Evolutionary conservation across 2,888 invertebrate species (phyloP).

Genomic region (Folsomia manolachei): DNA sequence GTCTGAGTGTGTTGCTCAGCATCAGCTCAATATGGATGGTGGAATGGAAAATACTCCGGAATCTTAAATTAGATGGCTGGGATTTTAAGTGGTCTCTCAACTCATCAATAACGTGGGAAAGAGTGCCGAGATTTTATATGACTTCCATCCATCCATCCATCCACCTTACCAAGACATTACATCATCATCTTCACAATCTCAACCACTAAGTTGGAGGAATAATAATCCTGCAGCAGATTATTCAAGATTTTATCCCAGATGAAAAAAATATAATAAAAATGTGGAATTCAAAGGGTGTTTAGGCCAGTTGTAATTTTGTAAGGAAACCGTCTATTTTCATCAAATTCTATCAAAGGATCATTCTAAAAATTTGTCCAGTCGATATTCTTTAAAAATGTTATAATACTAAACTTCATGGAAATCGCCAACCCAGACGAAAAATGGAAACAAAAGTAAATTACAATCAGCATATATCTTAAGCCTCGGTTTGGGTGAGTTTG

Average conservation of each 20-base stretch:
- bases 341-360: too few relatives aligned
- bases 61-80: slow-evolving; percentile 7
- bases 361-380: too few relatives aligned
- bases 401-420: too few relatives aligned
- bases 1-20: too few relatives aligned
- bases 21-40: slow-evolving; percentile 8
- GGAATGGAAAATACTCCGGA: not conserved
- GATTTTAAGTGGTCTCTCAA: slow-evolving; percentile 6
- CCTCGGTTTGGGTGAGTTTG: slow-evolving; percentile 3
- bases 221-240: not conserved
- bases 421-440: too few relatives aligned
- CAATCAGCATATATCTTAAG: too few relatives aligned
- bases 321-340: too few relatives aligned
- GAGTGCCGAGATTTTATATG: not conserved
- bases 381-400: too few relatives aligned
- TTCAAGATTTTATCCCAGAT: not conserved
- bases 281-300: too few relatives aligned
- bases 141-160: not conserved
- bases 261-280: too few relatives aligned
- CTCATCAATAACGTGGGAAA: slow-evolving; percentile 20
- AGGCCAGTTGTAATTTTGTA: too few relatives aligned
- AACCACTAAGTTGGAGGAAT: not conserved
- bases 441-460: too few relatives aligned
- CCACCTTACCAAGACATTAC: not conserved
- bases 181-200: not conserved